These are phyloP conservation scores for Anolis carolinensis DNA, from an alignment of 2,113 vertebrate genomes.

Conservation along the genomic window DNA sequence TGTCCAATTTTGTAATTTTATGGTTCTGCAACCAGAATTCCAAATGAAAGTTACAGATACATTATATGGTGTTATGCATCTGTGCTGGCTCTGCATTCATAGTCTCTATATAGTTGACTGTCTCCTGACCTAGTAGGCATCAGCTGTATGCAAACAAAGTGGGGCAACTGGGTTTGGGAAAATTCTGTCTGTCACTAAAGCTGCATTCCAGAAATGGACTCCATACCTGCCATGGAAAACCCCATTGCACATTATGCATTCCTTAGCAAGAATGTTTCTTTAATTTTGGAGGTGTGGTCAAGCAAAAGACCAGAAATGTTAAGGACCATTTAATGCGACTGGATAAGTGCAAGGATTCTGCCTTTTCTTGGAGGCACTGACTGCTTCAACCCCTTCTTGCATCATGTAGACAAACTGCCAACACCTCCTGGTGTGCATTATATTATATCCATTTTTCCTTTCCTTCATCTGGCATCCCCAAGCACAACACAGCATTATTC, in stretches of 20 bases:
- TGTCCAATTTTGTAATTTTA: neutral
- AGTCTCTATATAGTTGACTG: neutral
- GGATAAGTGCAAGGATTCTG: neutral
- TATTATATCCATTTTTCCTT: neutral
- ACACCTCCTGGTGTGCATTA: neutral
- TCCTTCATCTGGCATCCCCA: conserved; percentile 1
- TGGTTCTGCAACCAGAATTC: neutral
- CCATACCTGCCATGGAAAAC: accelerated
- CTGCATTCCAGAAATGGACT: neutral
- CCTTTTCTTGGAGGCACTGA: neutral
- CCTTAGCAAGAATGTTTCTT: neutral
- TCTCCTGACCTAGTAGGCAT: no score
- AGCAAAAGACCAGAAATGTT: neutral
- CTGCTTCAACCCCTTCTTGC: neutral
- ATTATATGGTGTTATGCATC: neutral
- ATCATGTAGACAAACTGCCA: neutral
- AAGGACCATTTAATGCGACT: neutral
- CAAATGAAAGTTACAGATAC: no score
- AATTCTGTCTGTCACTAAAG: neutral
- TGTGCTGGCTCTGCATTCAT: neutral
- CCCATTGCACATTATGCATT: neutral
- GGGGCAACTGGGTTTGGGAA: neutral
- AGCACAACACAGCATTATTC: neutral
- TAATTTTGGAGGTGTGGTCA: no score
- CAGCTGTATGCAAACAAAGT: no score